Base-by-base conservation (phyloP, 2,113 vertebrate species). In the Phycodurus eques region DNA sequence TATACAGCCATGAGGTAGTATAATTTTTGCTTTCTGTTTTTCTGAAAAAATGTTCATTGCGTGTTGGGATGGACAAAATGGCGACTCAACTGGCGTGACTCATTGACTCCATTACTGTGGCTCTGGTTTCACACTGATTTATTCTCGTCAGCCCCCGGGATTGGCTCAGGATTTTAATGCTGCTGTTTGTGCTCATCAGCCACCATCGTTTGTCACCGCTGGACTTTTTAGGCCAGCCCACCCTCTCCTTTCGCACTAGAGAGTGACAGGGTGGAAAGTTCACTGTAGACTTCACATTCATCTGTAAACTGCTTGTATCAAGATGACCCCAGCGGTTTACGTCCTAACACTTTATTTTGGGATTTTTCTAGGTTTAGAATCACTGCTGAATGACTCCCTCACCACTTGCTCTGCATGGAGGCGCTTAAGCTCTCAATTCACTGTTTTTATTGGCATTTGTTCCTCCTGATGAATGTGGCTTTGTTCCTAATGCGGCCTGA, bases 381-480 rank as follows among this genome's bases (percentile, higher is more conserved):
- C 11, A 17, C 43, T 47, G 43, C 20, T 27, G n/a, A n/a, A 3
- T 27, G 63, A 66, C 63, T n/a, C 63, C 44, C 53, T 70, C 49
- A 42, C 54, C 63, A 49, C 20, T 65, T 66, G 6, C 3, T 61
- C 67, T 66, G 17, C 64, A 43, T 59, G 46, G 53, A 71, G 43
- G 57, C 17, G 3, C 19, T 47, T 53, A 2, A 39, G 60, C 75
- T 77, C 78, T 79, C 67, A 84, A 19, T 44, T 65, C 43, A 51
- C 6, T n/a, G n/a, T 64, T 66, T 79, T 64, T 39, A 77, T 62
- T 79, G 44, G 46, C 63, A 9, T 66, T 76, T 75, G 79, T 81
- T 65, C 14, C 7, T 61, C 14, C 73, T 83, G 61, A 88, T 74
- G 71, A 76, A 77, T 66, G 72, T 53, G 54, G 1, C 61, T 70